A percentile compares a stretch with the other conserved stretches of the same genome.
Evolutionary conservation across 35 echinoderm and acorn worm species (phyloP).

Genomic region (Acanthaster planci): DNA sequence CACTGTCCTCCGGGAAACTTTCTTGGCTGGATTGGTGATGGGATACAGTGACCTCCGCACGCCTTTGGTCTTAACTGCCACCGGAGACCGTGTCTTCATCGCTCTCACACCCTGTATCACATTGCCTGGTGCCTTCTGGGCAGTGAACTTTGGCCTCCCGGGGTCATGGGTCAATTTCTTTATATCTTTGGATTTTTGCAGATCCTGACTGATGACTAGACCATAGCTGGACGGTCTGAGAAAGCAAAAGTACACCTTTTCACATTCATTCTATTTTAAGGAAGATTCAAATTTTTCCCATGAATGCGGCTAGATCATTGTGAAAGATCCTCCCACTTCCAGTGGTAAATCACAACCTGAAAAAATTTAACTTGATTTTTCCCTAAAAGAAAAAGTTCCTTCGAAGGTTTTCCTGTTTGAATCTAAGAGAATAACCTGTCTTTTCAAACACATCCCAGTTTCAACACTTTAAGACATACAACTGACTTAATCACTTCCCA

Average conservation of each 20-base stretch:
- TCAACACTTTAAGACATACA: no score
- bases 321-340: no score
- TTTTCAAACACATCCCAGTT: no score
- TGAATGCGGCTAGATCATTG: no score
- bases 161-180: conserved; percentile 22
- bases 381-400: no score
- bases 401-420: no score
- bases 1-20: not conserved
- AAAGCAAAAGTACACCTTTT: not conserved
- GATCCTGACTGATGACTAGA: not conserved
- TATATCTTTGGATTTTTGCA: not conserved
- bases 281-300: no score
- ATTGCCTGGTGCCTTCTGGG: conserved; percentile 17
- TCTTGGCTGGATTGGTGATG: not conserved
- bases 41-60: conserved; percentile 10
- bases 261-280: no score
- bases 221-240: not conserved
- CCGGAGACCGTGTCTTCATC: not conserved
- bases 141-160: not conserved
- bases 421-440: no score
- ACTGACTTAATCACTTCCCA: no score
- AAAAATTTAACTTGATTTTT: no score
- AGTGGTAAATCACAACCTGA: no score
- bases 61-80: not conserved
- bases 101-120: not conserved